A percentile compares a stretch with the other conserved stretches of the same genome.
These are phyloP conservation scores for Tympanoctomys barrerae DNA, from an alignment of 2,797 vertebrate genomes.

Conservation along the genomic window DNA sequence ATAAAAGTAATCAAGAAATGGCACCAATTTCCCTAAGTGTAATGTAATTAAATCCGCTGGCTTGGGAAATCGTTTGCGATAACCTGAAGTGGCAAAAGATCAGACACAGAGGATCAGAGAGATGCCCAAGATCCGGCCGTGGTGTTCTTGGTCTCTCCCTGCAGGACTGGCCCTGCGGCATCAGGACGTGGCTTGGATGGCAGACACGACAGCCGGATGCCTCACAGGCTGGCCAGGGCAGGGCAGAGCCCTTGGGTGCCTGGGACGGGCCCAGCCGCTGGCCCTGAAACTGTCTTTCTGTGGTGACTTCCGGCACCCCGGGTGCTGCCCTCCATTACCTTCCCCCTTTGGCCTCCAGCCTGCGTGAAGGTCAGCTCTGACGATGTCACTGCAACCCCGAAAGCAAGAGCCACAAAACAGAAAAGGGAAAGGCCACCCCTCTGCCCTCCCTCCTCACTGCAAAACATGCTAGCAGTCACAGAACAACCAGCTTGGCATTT, in stretches of 20 bases:
- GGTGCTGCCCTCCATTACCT: neutral
- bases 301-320: neutral
- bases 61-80: conserved; percentile 74
- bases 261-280: neutral
- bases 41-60: conserved; percentile 80
- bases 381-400: neutral
- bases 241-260: neutral
- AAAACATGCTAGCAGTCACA: neutral
- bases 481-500: neutral
- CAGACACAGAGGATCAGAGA: neutral
- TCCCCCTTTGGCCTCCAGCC: neutral
- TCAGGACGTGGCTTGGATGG: fast-evolving
- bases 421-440: neutral
- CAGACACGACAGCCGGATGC: neutral
- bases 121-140: neutral
- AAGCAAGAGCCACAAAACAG: neutral
- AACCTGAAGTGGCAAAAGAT: conserved; percentile 53
- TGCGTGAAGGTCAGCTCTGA: neutral
- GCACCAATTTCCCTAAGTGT: conserved; percentile 82
- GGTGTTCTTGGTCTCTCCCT: neutral
- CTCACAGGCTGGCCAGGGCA: fast-evolving
- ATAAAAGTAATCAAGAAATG: conserved; percentile 83
- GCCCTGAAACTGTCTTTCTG: neutral
- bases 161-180: neutral
- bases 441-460: neutral